Evolutionary conservation across 2,888 invertebrate genomes (phyloP).

Genomic region (Leptinotarsa peninsularis): DNA sequence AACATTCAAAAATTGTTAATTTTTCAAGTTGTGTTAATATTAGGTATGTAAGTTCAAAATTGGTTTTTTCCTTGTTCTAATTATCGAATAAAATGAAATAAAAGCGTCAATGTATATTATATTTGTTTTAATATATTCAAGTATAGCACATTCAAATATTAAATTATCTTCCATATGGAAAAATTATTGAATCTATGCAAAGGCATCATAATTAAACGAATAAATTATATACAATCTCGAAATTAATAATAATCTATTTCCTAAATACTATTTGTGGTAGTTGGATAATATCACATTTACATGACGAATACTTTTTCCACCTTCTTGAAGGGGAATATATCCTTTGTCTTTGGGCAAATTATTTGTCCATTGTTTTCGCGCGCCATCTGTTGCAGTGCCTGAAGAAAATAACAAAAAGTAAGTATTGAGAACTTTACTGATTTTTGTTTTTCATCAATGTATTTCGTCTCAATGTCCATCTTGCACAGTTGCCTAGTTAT

Average conservation of each 20-base stretch:
- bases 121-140: constrained; percentile 15
- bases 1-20: no score
- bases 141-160: constrained; percentile 41
- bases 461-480: no score
- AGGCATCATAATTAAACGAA: constrained; percentile 15
- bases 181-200: constrained; percentile 5
- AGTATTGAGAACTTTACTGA: no score
- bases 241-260: constrained; percentile 29
- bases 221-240: constrained; percentile 30
- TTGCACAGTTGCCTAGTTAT: no score
- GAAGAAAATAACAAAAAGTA: constrained; percentile 53
- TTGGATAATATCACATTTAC: constrained; percentile 69
- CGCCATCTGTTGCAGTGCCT: constrained; percentile 93
- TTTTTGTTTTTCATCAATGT: no score
- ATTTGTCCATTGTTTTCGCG: constrained; percentile 90
- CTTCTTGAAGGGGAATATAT: constrained; percentile 89
- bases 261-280: constrained; percentile 36
- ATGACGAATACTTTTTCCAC: constrained; percentile 98
- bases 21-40: background rate
- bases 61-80: background rate
- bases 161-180: constrained; percentile 21
- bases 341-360: constrained; percentile 94
- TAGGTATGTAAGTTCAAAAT: background rate
- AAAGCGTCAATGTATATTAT: background rate
- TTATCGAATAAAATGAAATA: background rate